Base-by-base conservation (phyloP, 2,797 vertebrate species). In the Sebastes melanostomus region DNA sequence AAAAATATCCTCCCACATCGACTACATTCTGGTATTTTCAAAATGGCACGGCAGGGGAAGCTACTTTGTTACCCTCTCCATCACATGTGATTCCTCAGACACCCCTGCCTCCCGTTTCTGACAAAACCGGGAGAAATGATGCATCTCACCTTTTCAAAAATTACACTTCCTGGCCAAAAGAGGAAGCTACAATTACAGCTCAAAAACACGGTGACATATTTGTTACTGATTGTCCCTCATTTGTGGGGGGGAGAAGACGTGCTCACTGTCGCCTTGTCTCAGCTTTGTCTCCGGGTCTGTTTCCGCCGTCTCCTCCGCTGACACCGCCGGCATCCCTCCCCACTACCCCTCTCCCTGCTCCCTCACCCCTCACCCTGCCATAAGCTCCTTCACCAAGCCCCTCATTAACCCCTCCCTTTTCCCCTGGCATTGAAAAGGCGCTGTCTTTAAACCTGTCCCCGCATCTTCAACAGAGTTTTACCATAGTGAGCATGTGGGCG, bases 381-480 rank as follows among this genome's bases (percentile, higher is more conserved):
- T 92, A 89, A 91, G 90, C 91, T 94, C 92, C 87, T 81, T 92
- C 93, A 90, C 91, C 91, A 92, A 90, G 91, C 92, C 94, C 90
- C 92, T 94, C 89, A 94, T 93, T 94, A 94, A 92, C 92, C 91
- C 92, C 91, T 89, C 89, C 92, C 87, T 78, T 78, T 84, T 69
- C 68, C 85, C 79, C 84, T 91, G 92, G 90, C 93, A 89, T 93
- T 94, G 93, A 95, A 95, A 93, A 94, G 92, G 82, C 91, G 85
- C 93, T 92, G 93, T 94, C 94, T 93, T 91, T 90, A 92, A 94
- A 94, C 89, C 90, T 92, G 91, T 93, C 93, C 89, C 75, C 46
- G 56, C 86, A 84, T 93, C 91, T 88, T 89, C 89, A 87, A 46
- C 88, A 52, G 83, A 90, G 87, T 91, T 93, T 55, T 93, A 94